Evolutionary conservation across 1,140 invertebrate genomes (phyloP), one percentile per base, ranked within the genome.

Genomic region (Bemisia tabaci): DNA sequence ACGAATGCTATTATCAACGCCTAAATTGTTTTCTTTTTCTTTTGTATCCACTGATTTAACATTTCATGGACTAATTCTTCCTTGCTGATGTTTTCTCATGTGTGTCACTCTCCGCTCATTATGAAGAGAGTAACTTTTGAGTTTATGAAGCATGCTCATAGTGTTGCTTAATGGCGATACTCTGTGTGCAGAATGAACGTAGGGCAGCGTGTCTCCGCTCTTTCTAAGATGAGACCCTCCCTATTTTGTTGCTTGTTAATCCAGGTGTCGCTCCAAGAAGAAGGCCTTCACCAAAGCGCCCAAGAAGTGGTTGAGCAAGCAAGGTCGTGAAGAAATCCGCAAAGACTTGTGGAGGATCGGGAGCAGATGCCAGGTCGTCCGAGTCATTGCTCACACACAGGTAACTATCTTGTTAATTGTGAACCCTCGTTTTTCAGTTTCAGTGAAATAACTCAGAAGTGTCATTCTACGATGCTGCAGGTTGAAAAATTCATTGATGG

Each of bases 201-300:
- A 73, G 77, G 76, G 74, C 64, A 67, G 39, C 68, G 61, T 75
- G 81, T 82, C 83, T 87, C 85, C 85, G 80, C 84, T 87, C 83
- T 79, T 67, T 48, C 65, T 62, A 78, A 75, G 80, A 83, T 79
- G 82, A 83, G 82, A 74, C 74, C 74, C 71, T 67, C 73, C 75
- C 76, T 72, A 78, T 74, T 63, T 67, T 60, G 63, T 66, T 1
- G 23, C 22, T 59, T 22, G 26, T 61, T 22, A 21, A 65, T 62
- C 70, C 75, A 99, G 97, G 97, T 98, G 96, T 82, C 95, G 95
- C 80, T 96, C 92, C 77, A 98, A 99, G 87, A 99, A 98, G 93
- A 98, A 98, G 92, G 97, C 97, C 72, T 99, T 99, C 80, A 95
- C 94, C 68, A 99, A 99, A 80, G 87, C 92, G 66, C 90, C 91